Base-by-base conservation (phyloP, 2,797 vertebrate species). In the Ispidina picta region DNA sequence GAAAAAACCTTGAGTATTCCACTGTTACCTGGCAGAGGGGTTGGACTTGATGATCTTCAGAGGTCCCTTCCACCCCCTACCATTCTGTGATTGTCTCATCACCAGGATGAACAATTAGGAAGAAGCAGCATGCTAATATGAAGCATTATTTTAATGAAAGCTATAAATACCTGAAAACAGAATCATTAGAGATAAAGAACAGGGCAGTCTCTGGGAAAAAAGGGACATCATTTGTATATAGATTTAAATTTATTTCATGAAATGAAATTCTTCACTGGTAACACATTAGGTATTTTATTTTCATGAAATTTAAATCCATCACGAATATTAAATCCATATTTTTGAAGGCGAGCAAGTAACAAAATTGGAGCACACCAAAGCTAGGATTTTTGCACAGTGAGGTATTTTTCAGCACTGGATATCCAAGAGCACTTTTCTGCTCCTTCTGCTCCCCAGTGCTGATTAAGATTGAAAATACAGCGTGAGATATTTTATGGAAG, bases 301-400 rank as follows among this genome's bases (percentile, higher is more conserved):
- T 71, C 3, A 5, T 83, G 86, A 90, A 83, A 88, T 91, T 77
- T 86, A 82, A 91, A 84, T 90, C 90, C 75, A 77, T 80, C 62
- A 10, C 54, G 39, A 92, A 94, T 95, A 95, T 95, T 94, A 93
- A 96, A 81, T 69, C 90, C 94, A 89, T 92, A 91, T 81, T 92
- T 94, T 79, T 94, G 60, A 87, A 89, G 85, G 78, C 5, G 1
- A 90, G 66, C 37, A 5, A 91, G 41, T 59, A 83, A 83, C 54
- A 75, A 86, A 83, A 79, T 62, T 74, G 66, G 82, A 95, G 68
- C 63, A 52, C 31, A 35, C 25, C 43, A 86, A 78, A 74, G 46
- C 78, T 56, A 6, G 48, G 81, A 92, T 95, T 93, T 93, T 95
- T 95, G 76, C 81, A 55, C 60, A 65, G 39, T 93, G 90, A 95